These are phyloP conservation scores for Stenichneumon culpator DNA, from an alignment of 2,888 invertebrate species.

Conservation along the genomic window DNA sequence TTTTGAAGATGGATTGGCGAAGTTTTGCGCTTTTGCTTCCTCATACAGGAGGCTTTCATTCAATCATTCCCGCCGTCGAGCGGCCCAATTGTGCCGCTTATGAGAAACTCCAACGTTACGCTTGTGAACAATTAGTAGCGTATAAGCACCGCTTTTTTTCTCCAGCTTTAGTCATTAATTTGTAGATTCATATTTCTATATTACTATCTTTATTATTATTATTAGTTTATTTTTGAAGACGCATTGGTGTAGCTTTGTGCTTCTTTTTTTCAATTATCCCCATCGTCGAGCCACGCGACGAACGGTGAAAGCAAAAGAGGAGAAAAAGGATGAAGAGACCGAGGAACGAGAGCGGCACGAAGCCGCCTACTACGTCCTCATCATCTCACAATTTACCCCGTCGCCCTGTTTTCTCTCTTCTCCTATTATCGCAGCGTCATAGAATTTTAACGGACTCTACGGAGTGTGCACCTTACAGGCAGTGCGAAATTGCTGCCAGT, in stretches of 20 bases:
- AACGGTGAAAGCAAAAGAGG: slow-evolving; percentile 17
- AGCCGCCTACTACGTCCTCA: slow-evolving; percentile 44
- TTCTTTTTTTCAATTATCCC: slow-evolving; percentile 34
- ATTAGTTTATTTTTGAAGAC: neutral
- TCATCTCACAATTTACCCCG: slow-evolving; percentile 59
- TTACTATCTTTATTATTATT: too few relatives aligned
- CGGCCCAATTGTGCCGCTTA: neutral
- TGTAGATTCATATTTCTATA: neutral
- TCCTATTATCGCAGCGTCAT: slow-evolving; percentile 31
- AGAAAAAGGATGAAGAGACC: slow-evolving; percentile 6
- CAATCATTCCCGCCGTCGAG: neutral
- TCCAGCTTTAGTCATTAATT: neutral
- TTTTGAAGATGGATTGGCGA: too few relatives aligned
- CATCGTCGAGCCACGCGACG: slow-evolving; percentile 2
- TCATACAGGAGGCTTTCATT: too few relatives aligned
- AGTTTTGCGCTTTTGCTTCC: too few relatives aligned
- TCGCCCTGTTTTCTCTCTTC: slow-evolving; percentile 21
- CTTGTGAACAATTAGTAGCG: neutral
- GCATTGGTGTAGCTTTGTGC: neutral
- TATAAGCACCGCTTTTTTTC: neutral
- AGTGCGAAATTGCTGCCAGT: slow-evolving; percentile 52
- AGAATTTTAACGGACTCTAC: slow-evolving; percentile 31
- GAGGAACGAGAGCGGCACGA: slow-evolving; percentile 18
- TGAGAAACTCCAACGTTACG: neutral
- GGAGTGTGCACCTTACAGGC: slow-evolving; percentile 15